A percentile compares a stretch with the other conserved stretches of the same genome.
phyloP scores from a whole-genome alignment of 2,888 invertebrate genomes.

The Pachliopta kotzebuea region DNA sequence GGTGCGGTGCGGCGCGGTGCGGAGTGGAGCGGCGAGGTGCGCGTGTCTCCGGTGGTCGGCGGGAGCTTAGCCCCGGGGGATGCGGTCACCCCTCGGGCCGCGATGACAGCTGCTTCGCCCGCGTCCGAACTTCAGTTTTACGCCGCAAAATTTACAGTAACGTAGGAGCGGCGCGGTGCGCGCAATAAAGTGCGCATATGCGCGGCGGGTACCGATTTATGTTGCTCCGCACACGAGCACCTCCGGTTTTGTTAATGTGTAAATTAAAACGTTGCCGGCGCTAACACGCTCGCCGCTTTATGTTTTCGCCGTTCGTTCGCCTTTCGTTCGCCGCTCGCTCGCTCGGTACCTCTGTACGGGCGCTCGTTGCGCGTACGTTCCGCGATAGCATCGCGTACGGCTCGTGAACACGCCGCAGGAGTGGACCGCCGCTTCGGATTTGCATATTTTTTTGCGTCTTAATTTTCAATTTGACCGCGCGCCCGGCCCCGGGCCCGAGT shows the following conservation, averaged over 20 bases:
- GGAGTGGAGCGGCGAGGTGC: constrained; percentile 64
- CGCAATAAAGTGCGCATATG: constrained; percentile 62
- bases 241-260: constrained; percentile 75
- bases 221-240: constrained; percentile 66
- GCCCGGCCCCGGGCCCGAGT: no score
- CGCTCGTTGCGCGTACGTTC: constrained; percentile 4
- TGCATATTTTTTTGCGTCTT: constrained; percentile 22
- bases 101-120: constrained; percentile 76
- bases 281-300: no score
- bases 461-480: constrained; percentile 2
- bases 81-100: constrained; percentile 66
- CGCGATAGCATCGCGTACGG: constrained; percentile 22
- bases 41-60: constrained; percentile 66
- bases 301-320: no score
- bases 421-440: constrained; percentile 2
- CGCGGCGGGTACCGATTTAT: constrained; percentile 71
- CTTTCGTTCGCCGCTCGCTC: no score
- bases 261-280: constrained; percentile 62
- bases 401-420: constrained; percentile 12
- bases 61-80: constrained; percentile 74
- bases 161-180: constrained; percentile 60
- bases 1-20: constrained; percentile 74
- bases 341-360: no score
- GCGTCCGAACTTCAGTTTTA: constrained; percentile 69
- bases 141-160: constrained; percentile 74